phyloP scores from a whole-genome alignment of 2,113 vertebrate genomes.

The Cebidichthys violaceus region DNA sequence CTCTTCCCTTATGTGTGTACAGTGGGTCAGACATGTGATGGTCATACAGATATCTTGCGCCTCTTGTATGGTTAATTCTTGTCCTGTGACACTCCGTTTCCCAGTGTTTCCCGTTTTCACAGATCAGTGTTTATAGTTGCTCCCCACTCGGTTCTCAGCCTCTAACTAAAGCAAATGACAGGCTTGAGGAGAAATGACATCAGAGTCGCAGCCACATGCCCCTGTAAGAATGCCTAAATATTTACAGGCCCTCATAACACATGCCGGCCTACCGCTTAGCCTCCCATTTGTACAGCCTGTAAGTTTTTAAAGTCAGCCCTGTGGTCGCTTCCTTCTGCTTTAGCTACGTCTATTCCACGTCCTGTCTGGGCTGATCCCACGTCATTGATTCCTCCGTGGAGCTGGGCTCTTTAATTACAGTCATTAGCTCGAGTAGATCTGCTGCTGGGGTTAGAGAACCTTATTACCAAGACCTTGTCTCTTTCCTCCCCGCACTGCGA shows the following conservation, averaged over 20 bases:
- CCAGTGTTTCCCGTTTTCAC: conserved; percentile 52
- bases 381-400: conserved; percentile 67
- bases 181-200: conserved; percentile 67
- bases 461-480: conserved; percentile 71
- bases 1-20: conserved; percentile 26
- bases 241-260: conserved; percentile 67
- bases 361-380: conserved; percentile 59
- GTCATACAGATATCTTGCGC: conserved; percentile 41
- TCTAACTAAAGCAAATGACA: conserved; percentile 71
- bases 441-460: conserved; percentile 72
- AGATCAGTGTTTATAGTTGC: conserved; percentile 59
- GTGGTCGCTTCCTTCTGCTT: conserved; percentile 51
- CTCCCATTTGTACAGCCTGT: conserved; percentile 48
- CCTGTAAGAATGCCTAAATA: conserved; percentile 74
- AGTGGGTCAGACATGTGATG: conserved; percentile 54
- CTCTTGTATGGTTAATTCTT: conserved; percentile 38
- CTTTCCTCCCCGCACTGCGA: conserved; percentile 20
- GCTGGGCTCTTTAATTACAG: conserved; percentile 79
- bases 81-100: conserved; percentile 51
- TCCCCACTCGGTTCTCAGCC: conserved; percentile 40
- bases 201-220: conserved; percentile 68
- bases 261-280: conserved; percentile 41
- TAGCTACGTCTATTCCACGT: conserved; percentile 59
- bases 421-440: conserved; percentile 76
- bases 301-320: conserved; percentile 59